Evolutionary conservation across 2,797 vertebrate species (phyloP).

Genomic region (Chrysocyon brachyurus): DNA sequence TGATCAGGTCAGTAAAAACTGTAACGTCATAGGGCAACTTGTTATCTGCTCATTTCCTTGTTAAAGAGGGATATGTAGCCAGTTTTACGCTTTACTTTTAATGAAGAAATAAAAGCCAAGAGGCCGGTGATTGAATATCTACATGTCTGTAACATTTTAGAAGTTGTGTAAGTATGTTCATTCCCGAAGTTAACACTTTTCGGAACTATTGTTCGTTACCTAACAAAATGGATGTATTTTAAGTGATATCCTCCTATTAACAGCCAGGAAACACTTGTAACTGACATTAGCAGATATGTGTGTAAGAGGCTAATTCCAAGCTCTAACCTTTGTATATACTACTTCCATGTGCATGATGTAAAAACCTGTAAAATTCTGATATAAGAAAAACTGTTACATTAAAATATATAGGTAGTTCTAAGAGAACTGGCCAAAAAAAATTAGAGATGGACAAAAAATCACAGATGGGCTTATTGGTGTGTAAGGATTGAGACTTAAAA

Average conservation of each 20-base stretch:
- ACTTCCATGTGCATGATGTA: background rate
- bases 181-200: constrained; percentile 18
- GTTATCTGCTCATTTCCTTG: background rate
- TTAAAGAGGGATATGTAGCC: background rate
- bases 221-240: background rate
- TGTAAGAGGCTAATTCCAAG: background rate
- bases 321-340: background rate
- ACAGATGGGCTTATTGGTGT: background rate
- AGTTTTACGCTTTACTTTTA: constrained; percentile 38
- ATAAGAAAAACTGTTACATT: background rate
- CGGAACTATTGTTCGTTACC: constrained; percentile 2
- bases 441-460: background rate
- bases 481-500: background rate
- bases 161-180: background rate
- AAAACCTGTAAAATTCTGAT: background rate
- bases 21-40: background rate
- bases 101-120: background rate
- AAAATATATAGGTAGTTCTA: background rate
- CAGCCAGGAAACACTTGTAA: constrained; percentile 10
- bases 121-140: background rate
- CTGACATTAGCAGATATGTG: background rate
- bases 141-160: background rate
- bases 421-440: no score
- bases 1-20: constrained; percentile 24
- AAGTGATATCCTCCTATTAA: background rate